These are phyloP conservation scores for Himalopsyche kuldschensis DNA, from an alignment of 2,888 invertebrate species.

Conservation along the genomic window DNA sequence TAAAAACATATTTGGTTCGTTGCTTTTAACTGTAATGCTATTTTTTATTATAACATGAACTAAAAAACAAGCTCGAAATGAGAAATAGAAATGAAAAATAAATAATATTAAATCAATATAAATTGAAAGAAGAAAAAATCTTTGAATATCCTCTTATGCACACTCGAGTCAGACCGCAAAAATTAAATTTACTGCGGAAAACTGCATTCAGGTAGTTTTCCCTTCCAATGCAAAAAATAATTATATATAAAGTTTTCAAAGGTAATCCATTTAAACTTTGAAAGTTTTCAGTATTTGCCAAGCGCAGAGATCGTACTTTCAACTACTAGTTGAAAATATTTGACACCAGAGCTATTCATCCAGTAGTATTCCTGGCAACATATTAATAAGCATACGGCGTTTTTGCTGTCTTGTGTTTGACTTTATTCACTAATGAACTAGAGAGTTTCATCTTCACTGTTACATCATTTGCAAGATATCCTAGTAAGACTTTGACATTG, in stretches of 20 bases:
- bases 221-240: not conserved
- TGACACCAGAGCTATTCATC: not conserved
- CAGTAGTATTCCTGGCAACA: not conserved
- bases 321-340: not conserved
- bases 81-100: no score
- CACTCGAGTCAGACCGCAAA: no score
- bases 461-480: constrained; percentile 13
- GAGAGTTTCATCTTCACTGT: not conserved
- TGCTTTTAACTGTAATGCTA: no score
- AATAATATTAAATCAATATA: no score
- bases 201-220: not conserved
- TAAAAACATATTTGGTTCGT: no score
- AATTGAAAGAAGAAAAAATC: no score
- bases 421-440: constrained; percentile 7
- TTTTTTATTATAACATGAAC: no score
- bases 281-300: not conserved
- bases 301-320: not conserved
- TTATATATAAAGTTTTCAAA: not conserved
- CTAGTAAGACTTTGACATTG: not conserved
- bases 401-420: not conserved
- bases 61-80: no score
- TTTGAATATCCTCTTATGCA: no score
- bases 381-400: not conserved
- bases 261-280: not conserved
- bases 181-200: not conserved